Evolutionary conservation across 2,888 invertebrate species (phyloP).

Genomic region (Orchesella flavescens): DNA sequence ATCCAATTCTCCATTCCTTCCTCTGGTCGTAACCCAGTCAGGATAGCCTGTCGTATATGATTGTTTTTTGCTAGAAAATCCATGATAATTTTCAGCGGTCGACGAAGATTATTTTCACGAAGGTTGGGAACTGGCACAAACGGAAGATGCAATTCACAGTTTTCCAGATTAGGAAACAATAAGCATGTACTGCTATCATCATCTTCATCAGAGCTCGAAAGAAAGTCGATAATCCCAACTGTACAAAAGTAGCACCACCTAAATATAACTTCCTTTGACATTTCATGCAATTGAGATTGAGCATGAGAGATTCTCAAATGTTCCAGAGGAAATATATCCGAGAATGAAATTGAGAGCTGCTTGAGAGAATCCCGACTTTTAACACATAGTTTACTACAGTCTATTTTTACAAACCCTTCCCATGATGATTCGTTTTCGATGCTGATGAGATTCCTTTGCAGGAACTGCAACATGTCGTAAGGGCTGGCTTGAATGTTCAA

Average conservation of each 20-base stretch:
- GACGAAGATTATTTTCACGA: not conserved
- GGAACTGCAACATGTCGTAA: not conserved
- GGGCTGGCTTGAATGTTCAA: not conserved
- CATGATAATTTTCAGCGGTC: not conserved
- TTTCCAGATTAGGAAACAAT: not conserved
- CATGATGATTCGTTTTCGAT: not conserved
- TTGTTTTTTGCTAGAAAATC: constrained; percentile 11
- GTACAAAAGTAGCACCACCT: constrained; percentile 15
- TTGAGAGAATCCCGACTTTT: not conserved
- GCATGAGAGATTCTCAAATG: not conserved
- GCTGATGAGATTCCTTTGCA: not conserved
- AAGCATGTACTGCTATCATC: not conserved
- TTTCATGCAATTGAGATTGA: no score
- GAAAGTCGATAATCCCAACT: not conserved
- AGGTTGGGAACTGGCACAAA: not conserved
- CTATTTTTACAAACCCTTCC: not conserved
- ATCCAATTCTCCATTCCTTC: constrained; percentile 25
- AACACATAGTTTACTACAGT: not conserved
- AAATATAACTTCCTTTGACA: not conserved
- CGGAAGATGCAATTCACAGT: not conserved
- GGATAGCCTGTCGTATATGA: not conserved
- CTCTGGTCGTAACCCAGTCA: not conserved
- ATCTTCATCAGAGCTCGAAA: not conserved
- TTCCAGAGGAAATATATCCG: constrained; percentile 29
- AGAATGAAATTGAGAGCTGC: constrained; percentile 3